Conservation (phyloP, 2,113 vertebrate species). For the Ailurus styani region DNA sequence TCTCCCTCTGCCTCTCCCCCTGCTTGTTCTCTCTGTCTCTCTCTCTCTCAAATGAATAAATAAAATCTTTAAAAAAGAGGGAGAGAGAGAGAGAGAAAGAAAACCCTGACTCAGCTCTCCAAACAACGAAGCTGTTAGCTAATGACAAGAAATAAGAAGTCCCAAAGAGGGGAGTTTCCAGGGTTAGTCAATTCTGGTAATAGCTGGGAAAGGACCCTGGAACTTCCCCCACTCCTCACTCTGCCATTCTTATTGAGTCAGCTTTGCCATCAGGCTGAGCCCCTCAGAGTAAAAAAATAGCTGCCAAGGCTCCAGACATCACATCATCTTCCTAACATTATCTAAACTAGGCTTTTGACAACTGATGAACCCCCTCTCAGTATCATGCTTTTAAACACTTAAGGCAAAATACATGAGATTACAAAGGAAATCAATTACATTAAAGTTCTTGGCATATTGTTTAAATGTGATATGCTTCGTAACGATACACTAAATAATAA, state of each 20-base stretch:
- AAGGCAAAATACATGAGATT: not conserved
- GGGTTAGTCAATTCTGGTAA: not conserved
- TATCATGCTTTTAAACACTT: not conserved
- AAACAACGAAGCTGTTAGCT: not conserved
- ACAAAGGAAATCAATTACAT: not conserved
- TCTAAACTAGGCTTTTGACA: not conserved
- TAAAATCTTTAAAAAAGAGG: no score
- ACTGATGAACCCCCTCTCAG: not conserved
- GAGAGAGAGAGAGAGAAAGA: not conserved
- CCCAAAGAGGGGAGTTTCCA: not conserved
- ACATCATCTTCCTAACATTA: not conserved
- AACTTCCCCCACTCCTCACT: not conserved
- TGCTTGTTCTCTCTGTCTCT: no score
- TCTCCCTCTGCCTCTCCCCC: not conserved
- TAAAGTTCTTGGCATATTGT: not conserved
- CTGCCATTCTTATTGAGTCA: no score
- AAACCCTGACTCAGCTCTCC: not conserved
- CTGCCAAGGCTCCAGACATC: not conserved
- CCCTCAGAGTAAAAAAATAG: not conserved
- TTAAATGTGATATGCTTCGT: no score
- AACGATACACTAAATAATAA: not conserved
- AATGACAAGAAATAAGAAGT: not conserved
- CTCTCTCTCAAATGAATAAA: no score
- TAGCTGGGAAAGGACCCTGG: not conserved
- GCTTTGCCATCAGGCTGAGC: not conserved